These are phyloP conservation scores for Tenrec ecaudatus DNA, from an alignment of 2,113 vertebrate species.

Conservation along the genomic window DNA sequence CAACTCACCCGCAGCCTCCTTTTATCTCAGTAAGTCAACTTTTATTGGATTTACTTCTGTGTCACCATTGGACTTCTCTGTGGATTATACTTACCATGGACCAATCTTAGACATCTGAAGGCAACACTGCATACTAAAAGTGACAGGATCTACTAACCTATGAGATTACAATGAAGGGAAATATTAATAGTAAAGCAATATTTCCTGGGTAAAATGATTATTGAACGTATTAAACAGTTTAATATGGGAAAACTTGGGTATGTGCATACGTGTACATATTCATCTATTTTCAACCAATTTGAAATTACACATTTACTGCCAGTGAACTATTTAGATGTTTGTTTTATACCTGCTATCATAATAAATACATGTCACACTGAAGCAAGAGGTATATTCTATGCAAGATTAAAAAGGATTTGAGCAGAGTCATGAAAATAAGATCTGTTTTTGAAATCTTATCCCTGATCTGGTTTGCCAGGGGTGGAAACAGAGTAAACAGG, in stretches of 20 bases:
- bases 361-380: background rate
- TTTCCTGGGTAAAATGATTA: no score
- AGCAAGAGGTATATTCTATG: background rate
- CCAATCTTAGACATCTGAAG: background rate
- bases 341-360: background rate
- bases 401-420: background rate
- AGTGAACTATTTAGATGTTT: no score
- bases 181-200: background rate
- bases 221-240: background rate
- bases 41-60: background rate
- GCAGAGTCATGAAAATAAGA: conserved; percentile 28
- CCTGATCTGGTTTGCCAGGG: background rate
- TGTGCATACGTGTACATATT: background rate
- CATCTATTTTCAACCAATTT: conserved; percentile 36
- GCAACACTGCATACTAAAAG: background rate
- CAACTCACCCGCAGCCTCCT: no score
- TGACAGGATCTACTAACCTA: background rate
- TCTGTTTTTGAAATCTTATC: background rate
- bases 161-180: background rate
- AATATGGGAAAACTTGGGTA: background rate
- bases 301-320: background rate
- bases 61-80: background rate
- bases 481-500: background rate
- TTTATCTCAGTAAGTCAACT: background rate
- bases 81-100: background rate